A percentile compares a stretch with the other conserved stretches of the same genome.
Evolutionary conservation across 2,797 vertebrate species (phyloP).

Genomic region (Hypotaenidia philippensis): DNA sequence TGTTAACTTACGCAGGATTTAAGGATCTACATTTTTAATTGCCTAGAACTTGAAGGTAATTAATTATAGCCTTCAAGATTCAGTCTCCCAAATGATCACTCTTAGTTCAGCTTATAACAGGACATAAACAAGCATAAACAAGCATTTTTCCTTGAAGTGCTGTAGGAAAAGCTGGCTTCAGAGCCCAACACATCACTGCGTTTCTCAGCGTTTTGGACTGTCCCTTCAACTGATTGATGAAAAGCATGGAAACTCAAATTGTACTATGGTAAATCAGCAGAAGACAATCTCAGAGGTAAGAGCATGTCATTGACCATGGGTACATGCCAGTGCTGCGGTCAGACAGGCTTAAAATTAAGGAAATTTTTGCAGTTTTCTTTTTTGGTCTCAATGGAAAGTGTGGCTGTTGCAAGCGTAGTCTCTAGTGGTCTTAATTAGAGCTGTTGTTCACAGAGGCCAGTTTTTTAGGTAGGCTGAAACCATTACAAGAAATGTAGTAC

Average conservation of each 20-base stretch:
- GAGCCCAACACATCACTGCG: background rate
- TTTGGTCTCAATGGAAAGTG: background rate
- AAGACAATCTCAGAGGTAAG: background rate
- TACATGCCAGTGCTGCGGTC: background rate
- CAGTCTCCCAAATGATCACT: background rate
- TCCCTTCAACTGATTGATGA: background rate
- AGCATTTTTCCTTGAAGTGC: background rate
- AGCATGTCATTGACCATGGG: background rate
- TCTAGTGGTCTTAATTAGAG: background rate
- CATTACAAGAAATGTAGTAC: background rate
- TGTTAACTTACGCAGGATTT: background rate
- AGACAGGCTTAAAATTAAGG: background rate
- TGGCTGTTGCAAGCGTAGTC: background rate
- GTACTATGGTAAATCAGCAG: background rate
- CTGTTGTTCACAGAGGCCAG: background rate
- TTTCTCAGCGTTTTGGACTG: background rate
- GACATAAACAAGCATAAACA: background rate
- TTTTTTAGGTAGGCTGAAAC: background rate
- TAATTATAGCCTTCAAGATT: background rate
- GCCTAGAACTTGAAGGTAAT: background rate
- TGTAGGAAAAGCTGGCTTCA: background rate
- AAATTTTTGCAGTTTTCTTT: background rate
- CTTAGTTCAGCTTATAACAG: background rate
- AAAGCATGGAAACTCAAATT: background rate
- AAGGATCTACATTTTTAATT: background rate